Evolutionary conservation across 1,140 invertebrate species (phyloP), one percentile per base, ranked within the genome.

Genomic region (Drosophila funebris): DNA sequence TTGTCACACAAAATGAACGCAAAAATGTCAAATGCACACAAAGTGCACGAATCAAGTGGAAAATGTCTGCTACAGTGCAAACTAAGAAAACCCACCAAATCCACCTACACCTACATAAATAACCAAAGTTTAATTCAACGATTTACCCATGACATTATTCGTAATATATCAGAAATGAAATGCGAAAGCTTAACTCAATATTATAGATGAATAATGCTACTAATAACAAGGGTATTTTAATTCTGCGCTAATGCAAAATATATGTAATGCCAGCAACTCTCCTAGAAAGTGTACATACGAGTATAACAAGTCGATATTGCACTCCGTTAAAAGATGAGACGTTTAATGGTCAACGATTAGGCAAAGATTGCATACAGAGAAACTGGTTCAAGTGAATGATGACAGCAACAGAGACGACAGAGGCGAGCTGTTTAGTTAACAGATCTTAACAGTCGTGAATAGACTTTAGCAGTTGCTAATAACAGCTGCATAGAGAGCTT

Each of bases 1-100:
- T 83, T 83, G 80, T 84, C 80, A 79, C 80, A 73, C 80, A 76
- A 73, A 83, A 69, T 83, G 80, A 84, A 83, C 46, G 76, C 76
- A 76, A 72, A 83, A 83, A 66, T 84, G 80, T 83, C 80, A 83
- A 76, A 83, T 76, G 76, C 80, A 83, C 68, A 83, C 36, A 16
- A 24, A 18, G 7, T 27, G 20, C n/a, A 39, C 44, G 18, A 56
- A 52, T 71, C 58, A 67, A 63, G 37, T 43, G 57, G 24, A 56
- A 6, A 7, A 5, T 16, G 9, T 13, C 22, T 7, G 11, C 11
- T 14, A 27, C n/a, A 22, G 29, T 27, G n/a, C 1, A 29, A 5
- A 6, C n/a, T 14, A n/a, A 20, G 18, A 18, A 29, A 14, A 13
- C 13, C 6, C n/a, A n/a, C n/a, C n/a, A n/a, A n/a, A n/a, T 18